Conservation (phyloP, 2,113 vertebrate species). For the Cryptoleucopteryx plumbea region DNA sequence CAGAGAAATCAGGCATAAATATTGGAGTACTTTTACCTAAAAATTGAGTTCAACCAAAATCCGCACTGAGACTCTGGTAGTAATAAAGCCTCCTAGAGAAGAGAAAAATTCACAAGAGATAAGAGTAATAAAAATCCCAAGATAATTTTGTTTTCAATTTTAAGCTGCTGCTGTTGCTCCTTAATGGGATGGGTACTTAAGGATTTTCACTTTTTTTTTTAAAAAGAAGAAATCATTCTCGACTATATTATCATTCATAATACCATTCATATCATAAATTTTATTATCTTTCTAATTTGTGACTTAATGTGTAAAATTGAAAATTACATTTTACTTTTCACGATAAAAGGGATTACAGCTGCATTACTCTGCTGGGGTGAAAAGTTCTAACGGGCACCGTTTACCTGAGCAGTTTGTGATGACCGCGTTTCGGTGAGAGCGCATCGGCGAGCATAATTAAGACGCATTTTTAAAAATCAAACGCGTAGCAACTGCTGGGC, state of each 20-base stretch:
- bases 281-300: background rate
- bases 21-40: background rate
- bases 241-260: background rate
- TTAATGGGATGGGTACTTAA: background rate
- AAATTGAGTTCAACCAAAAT: background rate
- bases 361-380: background rate
- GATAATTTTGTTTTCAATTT: background rate
- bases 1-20: background rate
- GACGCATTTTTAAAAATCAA: background rate
- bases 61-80: background rate
- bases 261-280: background rate
- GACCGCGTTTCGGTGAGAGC: background rate
- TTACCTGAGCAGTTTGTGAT: background rate
- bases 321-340: background rate
- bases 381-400: background rate
- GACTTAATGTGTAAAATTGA: background rate
- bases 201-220: background rate
- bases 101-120: background rate
- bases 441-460: background rate
- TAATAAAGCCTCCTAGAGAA: background rate
- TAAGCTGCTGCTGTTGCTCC: background rate
- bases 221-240: background rate
- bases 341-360: background rate
- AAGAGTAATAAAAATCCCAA: background rate
- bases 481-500: rapidly evolving